These are phyloP conservation scores for Oncorhynchus kisutch DNA, from an alignment of 2,113 vertebrate genomes.

Conservation along the genomic window DNA sequence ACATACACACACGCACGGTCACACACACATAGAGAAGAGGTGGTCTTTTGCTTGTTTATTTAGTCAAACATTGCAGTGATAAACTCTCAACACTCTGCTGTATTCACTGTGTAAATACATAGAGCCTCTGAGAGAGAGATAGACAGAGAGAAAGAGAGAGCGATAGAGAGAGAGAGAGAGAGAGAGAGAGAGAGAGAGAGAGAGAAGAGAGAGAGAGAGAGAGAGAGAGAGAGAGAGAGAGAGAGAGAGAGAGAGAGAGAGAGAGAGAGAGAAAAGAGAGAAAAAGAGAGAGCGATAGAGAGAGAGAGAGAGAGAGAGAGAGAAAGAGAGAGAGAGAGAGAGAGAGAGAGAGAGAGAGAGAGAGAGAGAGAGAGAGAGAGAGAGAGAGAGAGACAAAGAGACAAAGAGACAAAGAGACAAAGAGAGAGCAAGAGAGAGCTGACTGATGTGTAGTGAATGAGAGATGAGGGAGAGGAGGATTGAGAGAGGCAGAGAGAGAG, in stretches of 20 bases:
- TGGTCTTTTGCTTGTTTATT: slow-evolving; percentile 52
- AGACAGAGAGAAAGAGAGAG: slow-evolving; percentile 32
- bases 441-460: not conserved
- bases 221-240: not conserved
- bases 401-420: slow-evolving; percentile 54
- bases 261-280: too few species aligned
- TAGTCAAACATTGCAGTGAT: slow-evolving; percentile 73
- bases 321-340: not conserved
- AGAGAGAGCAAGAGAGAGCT: not conserved
- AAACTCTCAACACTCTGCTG: slow-evolving; percentile 80
- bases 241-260: slow-evolving; percentile 32
- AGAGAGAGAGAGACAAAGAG: not conserved
- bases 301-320: not conserved
- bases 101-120: slow-evolving; percentile 75
- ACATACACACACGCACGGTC: too few species aligned
- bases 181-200: not conserved
- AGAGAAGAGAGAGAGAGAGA: not conserved
- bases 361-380: not conserved
- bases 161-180: not conserved
- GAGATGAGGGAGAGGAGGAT: not conserved
- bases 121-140: slow-evolving; percentile 23
- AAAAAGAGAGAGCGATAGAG: slow-evolving; percentile 43
- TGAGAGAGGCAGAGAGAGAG: not conserved
- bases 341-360: slow-evolving; percentile 34
- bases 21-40: not conserved